These are phyloP conservation scores for Colossoma macropomum DNA, from an alignment of 2,113 vertebrate genomes.

Conservation along the genomic window DNA sequence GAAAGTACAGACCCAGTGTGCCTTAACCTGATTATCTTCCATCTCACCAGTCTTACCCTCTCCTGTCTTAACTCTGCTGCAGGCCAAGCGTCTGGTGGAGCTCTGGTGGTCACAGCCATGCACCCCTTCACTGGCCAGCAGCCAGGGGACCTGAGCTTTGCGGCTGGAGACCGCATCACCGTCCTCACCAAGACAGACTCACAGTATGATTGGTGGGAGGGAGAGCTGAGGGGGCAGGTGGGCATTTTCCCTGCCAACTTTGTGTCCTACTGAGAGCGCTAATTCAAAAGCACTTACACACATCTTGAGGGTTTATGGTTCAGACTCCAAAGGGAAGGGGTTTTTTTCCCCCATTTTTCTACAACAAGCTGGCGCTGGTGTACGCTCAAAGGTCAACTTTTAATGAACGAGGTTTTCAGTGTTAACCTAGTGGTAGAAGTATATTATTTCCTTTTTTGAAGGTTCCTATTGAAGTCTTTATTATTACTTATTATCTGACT, in stretches of 20 bases:
- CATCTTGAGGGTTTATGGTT: neutral
- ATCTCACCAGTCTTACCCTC: neutral
- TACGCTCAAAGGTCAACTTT: neutral
- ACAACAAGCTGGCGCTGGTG: neutral
- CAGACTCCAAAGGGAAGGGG: neutral
- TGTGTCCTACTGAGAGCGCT: conserved; percentile 73
- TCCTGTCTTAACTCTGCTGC: neutral
- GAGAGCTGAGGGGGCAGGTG: conserved; percentile 78
- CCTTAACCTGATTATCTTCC: neutral
- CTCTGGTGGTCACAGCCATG: conserved; percentile 48
- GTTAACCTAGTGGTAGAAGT: neutral
- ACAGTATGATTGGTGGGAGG: conserved; percentile 98
- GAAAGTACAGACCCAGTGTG: neutral
- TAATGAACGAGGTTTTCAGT: neutral
- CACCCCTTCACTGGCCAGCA: conserved; percentile 79
- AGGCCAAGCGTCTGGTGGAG: conserved; percentile 45
- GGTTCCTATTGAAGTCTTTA: neutral
- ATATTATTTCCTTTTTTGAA: neutral
- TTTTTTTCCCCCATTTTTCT: neutral
- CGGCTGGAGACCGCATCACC: conserved; percentile 86
- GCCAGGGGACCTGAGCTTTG: conserved; percentile 89
- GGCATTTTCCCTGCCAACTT: conserved; percentile 99
- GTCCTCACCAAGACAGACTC: conserved; percentile 87
- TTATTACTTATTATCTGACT: neutral
- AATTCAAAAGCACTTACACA: neutral